Conservation (phyloP, 2,113 vertebrate genomes). For the Cavia porcellus region DNA sequence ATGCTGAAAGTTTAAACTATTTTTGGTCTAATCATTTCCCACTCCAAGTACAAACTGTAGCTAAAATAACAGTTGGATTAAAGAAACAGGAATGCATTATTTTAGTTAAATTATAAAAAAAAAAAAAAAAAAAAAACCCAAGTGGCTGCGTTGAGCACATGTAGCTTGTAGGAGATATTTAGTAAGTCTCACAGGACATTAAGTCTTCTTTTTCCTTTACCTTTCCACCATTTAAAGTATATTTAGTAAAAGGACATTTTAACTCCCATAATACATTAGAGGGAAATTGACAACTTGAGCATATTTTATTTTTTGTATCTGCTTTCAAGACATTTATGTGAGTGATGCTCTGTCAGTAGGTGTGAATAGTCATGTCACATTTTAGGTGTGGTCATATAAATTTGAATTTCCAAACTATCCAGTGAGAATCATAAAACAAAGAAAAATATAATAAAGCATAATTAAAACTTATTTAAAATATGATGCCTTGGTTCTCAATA, state of each 20-base stretch:
- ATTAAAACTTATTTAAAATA: background rate
- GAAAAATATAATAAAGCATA: background rate
- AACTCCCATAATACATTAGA: background rate
- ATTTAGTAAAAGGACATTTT: background rate
- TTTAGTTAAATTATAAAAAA: background rate
- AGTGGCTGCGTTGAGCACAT: background rate
- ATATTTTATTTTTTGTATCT: background rate
- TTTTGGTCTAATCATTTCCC: slow-evolving; percentile 11
- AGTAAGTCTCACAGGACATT: background rate
- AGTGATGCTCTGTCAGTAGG: background rate
- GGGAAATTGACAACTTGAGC: background rate
- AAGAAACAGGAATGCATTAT: background rate
- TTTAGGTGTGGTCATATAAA: background rate
- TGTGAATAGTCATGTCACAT: background rate
- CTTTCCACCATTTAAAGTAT: background rate
- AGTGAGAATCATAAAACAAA: background rate
- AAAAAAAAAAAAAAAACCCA: slow-evolving; percentile 28
- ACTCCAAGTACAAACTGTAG: background rate
- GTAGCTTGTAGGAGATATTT: background rate
- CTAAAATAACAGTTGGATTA: slow-evolving; percentile 10
- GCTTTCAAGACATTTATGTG: background rate
- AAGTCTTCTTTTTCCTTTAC: background rate
- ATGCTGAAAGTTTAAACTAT: background rate
- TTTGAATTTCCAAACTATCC: background rate
- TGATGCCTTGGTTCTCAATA: background rate